Base-by-base conservation (phyloP, 2,113 vertebrate species). In the Platysternon megacephalum region DNA sequence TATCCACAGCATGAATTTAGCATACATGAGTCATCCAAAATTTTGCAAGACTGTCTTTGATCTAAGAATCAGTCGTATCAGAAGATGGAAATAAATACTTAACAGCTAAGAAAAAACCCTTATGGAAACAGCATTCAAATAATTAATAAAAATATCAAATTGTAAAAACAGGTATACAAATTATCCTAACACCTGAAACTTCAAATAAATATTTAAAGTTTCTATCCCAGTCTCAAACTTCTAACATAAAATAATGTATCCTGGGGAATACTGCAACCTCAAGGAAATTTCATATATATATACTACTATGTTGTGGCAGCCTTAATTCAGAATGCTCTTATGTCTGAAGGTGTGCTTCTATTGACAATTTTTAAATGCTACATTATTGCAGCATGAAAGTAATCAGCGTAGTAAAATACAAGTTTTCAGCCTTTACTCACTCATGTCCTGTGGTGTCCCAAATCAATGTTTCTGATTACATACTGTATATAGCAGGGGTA, bases 391-490 rank as follows among this genome's bases (percentile, higher is more conserved):
- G 12, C 35, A 53, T 3, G 22, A 39, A 81, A 81, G 26, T 78
- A 46, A 78, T 24, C 22, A 52, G 52, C 12, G 6, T 3, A 81
- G 35, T 12, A n/a, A 35, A 81, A 39, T 11, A 39, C 32, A 16
- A 52, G n/a, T 72, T 39, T 72, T 72, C n/a, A 39, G n/a, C 19
- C 16, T 72, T 39, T 39, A 21, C 32, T n/a, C 29, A 39, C 35
- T 19, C 28, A 58, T 58, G 56, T 22, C n/a, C 9, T 16, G 16
- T 72, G 17, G n/a, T 22, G 9, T 22, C 2, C 79, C 21, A 81
- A 39, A n/a, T 81, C 79, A 26, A n/a, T 0, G 0, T 24, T 82
- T 28, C 1, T 56, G 72, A 35, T 68, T 68, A 39, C 39, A 21
- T 90, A 74, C 2, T 55, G 85, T 52, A 42, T 22, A n/a, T 46